These are phyloP conservation scores for Tetranychus cinnabarinus DNA, from an alignment of 1,140 invertebrate genomes.

Conservation along the genomic window DNA sequence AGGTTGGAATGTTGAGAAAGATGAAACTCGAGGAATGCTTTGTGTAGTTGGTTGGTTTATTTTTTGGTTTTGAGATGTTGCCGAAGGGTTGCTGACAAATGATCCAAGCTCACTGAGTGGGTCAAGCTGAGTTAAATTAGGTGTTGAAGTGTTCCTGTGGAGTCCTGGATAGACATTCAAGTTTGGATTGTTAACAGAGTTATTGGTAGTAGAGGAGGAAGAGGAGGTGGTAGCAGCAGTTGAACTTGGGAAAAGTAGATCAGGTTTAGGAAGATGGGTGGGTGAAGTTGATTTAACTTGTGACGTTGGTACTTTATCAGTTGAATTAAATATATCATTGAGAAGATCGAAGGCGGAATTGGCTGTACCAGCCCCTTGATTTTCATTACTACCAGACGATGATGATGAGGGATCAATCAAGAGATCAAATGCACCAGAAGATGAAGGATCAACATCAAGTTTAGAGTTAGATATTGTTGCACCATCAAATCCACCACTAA, in stretches of 20 bases:
- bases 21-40: neutral
- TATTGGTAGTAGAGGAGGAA: neutral
- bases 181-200: neutral
- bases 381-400: neutral
- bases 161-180: conserved; percentile 14
- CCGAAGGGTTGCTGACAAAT: neutral
- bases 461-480: too few species aligned
- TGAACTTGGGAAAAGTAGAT: neutral
- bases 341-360: conserved; percentile 1
- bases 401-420: neutral
- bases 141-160: conserved; percentile 31
- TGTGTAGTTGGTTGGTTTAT: neutral
- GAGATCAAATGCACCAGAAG: neutral
- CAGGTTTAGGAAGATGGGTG: neutral
- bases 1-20: conserved; percentile 1
- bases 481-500: neutral
- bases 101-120: conserved; percentile 30
- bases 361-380: neutral
- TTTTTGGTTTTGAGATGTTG: neutral
- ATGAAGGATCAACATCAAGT: neutral
- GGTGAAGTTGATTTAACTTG: too few species aligned
- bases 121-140: conserved; percentile 28
- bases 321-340: conserved; percentile 1
- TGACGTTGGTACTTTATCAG: neutral
- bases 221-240: neutral